Conservation (phyloP, 2,797 vertebrate genomes). For the Alcedo atthis region DNA sequence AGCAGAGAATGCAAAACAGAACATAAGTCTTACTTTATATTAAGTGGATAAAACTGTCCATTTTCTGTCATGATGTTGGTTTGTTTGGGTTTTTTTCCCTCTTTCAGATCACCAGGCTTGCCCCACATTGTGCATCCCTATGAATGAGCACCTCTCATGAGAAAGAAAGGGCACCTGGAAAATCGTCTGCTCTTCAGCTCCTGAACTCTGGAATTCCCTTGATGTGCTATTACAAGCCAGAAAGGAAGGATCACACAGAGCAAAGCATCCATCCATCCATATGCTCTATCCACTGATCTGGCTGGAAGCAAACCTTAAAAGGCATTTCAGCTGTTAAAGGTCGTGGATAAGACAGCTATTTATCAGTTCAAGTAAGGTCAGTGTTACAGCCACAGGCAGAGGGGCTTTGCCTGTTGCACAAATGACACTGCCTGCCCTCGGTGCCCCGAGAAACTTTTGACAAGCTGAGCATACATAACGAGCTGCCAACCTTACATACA, state of each 20-base stretch:
- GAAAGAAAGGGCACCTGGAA: not conserved
- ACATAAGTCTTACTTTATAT: not conserved
- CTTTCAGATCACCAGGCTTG: not conserved
- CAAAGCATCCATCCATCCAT: not conserved
- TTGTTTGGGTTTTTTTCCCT: not conserved
- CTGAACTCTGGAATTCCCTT: not conserved
- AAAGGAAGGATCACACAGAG: not conserved
- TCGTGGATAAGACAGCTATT: not conserved
- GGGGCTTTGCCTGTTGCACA: not conserved
- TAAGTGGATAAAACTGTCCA: not conserved
- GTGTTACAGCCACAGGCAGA: not conserved
- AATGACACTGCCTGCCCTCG: not conserved
- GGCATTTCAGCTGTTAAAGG: not conserved
- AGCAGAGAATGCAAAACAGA: not conserved
- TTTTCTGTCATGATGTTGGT: not conserved
- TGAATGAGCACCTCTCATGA: not conserved
- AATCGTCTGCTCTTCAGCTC: not conserved
- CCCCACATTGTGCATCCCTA: not conserved
- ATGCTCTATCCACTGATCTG: not conserved
- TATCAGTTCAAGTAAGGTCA: slow-evolving; percentile 41
- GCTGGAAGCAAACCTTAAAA: not conserved
- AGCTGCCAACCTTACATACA: not conserved
- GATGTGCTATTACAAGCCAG: not conserved
- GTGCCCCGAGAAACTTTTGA: not conserved
- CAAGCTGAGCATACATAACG: not conserved